Conservation (phyloP, 2,113 vertebrate species). For the Chionodraco myersi region DNA sequence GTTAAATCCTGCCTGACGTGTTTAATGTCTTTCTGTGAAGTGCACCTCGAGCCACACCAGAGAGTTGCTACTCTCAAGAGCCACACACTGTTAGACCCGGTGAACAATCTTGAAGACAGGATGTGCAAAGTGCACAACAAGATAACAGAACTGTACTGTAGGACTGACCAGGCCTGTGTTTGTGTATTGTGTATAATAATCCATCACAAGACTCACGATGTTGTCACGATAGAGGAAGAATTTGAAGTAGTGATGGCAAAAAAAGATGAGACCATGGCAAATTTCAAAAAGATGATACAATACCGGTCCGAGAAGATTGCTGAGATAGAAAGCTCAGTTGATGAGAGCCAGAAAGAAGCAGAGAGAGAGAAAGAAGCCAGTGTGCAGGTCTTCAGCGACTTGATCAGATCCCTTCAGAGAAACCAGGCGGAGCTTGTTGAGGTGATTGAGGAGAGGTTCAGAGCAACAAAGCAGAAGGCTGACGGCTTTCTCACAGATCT, state of each 20-base stretch:
- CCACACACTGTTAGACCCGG: slow-evolving; percentile 50
- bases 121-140: slow-evolving; percentile 42
- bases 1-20: slow-evolving; percentile 62
- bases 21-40: slow-evolving; percentile 47
- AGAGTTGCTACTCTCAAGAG: slow-evolving; percentile 41
- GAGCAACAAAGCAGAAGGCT: slow-evolving; percentile 21
- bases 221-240: not conserved
- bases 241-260: no score
- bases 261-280: no score
- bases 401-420: slow-evolving; percentile 29
- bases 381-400: slow-evolving; percentile 27
- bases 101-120: slow-evolving; percentile 51
- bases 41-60: slow-evolving; percentile 56
- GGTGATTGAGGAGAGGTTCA: slow-evolving; percentile 37
- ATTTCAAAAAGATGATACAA: no score
- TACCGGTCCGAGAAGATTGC: no score
- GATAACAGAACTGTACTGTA: slow-evolving; percentile 48
- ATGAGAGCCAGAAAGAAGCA: not conserved
- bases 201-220: slow-evolving; percentile 28
- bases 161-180: slow-evolving; percentile 37
- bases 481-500: slow-evolving; percentile 36
- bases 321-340: not conserved
- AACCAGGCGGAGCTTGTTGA: slow-evolving; percentile 27
- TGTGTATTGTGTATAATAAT: slow-evolving; percentile 63
- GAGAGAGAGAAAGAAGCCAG: not conserved